Base-by-base conservation (phyloP, 2,888 invertebrate genomes). In the Leucophora obtusa region DNA sequence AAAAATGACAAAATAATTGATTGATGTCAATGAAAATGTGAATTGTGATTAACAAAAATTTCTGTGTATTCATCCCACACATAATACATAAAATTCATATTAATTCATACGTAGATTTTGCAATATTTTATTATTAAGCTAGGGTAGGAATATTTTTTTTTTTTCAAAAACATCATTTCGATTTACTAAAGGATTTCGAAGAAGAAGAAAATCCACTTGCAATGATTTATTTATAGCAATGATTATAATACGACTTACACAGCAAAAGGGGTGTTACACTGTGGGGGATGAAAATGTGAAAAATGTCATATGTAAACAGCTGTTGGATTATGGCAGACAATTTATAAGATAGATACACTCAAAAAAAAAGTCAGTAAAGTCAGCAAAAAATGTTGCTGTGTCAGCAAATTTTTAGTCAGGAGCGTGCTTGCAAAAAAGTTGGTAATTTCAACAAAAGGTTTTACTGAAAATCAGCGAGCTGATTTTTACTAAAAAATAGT, bases 1-100 rank as follows among this genome's bases (percentile, higher is more conserved):
- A 84, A 84, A 85, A 84, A 85, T 82, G 83, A 83, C 84, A 77
- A 84, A 85, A 84, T 85, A 85, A 86, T 87, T 87, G 85, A 87
- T 87, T 86, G 86, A 86, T 86, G 82, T 82, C 82, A 58, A 59
- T 54, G 21, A 33, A 47, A 47, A 47, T 47, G n/a, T 47, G 43
- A 47, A 43, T 43, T 43, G 43, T 43, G 14, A 14, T 43, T 14
- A 43, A 47, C 43, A 47, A 11, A 38, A 1, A 38, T 4, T 11
- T 10, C 38, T 28, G 6, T 6, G 6, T 7, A 21, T 28, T 28
- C 28, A 28, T 28, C 38, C 1, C 11, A 11, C 10, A 2, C 10
- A 38, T 38, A 3, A 11, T 38, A 38, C 4, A 38, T 10, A 38
- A 14, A 14, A 38, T 11, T 5, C 38, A 38, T 11, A 38, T n/a